A percentile compares a stretch with the other conserved stretches of the same genome.
phyloP scores from a whole-genome alignment of 2,797 vertebrate genomes.

The Brotula barbata region DNA sequence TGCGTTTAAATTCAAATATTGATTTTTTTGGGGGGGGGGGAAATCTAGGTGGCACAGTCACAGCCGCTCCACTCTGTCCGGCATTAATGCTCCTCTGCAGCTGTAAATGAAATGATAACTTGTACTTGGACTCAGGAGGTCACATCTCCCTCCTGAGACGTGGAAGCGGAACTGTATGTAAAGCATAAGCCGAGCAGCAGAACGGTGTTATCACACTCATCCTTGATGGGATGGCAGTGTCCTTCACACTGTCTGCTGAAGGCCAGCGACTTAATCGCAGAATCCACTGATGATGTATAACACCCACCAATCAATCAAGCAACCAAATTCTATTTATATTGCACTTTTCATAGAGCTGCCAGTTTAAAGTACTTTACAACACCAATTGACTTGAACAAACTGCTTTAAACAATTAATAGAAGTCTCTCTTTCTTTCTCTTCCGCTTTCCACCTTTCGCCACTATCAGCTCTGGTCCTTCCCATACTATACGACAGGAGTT shows the following conservation, averaged over 20 bases:
- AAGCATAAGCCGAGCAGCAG: conserved; percentile 49
- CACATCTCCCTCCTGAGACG: conserved; percentile 57
- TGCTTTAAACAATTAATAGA: conserved; percentile 4
- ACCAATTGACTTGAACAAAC: background rate
- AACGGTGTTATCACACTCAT: conserved; percentile 62
- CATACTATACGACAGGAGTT: conserved; percentile 18
- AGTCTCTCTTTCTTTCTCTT: background rate
- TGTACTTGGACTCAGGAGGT: conserved; percentile 57
- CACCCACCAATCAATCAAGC: too few relatives aligned
- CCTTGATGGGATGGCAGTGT: conserved; percentile 45
- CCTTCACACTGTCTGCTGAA: conserved; percentile 41
- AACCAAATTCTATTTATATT: too few relatives aligned
- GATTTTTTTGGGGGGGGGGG: background rate
- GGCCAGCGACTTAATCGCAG: conserved; percentile 50
- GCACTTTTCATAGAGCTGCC: too few relatives aligned
- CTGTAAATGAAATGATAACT: conserved; percentile 31
- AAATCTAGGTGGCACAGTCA: background rate
- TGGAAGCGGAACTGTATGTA: conserved; percentile 44
- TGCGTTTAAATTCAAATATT: conserved; percentile 14
- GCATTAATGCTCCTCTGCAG: conserved; percentile 3
- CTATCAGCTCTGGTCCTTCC: conserved; percentile 8
- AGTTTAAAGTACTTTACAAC: too few relatives aligned
- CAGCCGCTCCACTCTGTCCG: background rate
- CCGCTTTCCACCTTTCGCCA: conserved; percentile 10
- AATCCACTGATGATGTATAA: too few relatives aligned